Conservation (phyloP, 2,888 invertebrate species). For the Xestia c-nigrum region DNA sequence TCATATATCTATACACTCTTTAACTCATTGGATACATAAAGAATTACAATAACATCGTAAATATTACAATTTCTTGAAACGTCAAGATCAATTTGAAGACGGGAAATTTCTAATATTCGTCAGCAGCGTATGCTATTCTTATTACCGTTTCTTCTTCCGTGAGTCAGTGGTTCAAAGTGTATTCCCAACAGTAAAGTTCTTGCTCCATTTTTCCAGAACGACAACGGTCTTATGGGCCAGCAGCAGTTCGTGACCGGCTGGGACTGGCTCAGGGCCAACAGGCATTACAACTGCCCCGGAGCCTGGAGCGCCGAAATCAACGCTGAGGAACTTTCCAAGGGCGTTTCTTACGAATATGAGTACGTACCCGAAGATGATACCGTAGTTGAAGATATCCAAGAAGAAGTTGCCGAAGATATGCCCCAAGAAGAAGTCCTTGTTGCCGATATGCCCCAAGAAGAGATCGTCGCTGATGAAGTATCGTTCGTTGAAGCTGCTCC, state of each 20-base stretch:
- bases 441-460: conserved; percentile 20
- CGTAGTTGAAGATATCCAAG: conserved; percentile 17
- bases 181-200: not conserved
- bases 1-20: not conserved
- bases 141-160: no score
- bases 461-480: conserved; percentile 19
- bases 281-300: conserved; percentile 74
- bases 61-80: not conserved
- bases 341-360: conserved; percentile 24
- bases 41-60: not conserved
- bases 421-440: conserved; percentile 24
- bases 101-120: not conserved
- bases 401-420: not conserved
- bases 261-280: conserved; percentile 74
- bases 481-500: conserved; percentile 23
- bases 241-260: conserved; percentile 70
- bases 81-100: not conserved
- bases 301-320: conserved; percentile 63
- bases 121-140: not conserved
- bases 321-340: conserved; percentile 38
- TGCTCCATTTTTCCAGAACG: conserved; percentile 67
- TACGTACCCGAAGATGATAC: not conserved
- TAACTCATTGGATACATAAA: not conserved
- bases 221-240: conserved; percentile 77
- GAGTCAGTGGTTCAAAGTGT: not conserved